Base-by-base conservation (phyloP, 2,797 vertebrate genomes). In the Cottoperca gobio region DNA sequence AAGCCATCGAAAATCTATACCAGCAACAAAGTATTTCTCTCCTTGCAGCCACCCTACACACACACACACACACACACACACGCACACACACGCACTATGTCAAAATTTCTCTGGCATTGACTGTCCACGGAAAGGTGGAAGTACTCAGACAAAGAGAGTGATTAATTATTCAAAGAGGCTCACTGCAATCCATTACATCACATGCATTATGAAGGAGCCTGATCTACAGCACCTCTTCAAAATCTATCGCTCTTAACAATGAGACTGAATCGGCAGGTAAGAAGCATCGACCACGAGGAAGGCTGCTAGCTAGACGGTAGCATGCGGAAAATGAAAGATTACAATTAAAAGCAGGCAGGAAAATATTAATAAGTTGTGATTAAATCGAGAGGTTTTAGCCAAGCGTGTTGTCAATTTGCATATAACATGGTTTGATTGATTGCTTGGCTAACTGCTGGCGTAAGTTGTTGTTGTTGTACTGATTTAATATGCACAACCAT, bases 201-300 rank as follows among this genome's bases (percentile, higher is more conserved):
- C 94, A 95, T 95, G 90, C 91, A 95, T 95, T 95, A 95, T 95
- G 89, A 88, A 95, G 84, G 78, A 95, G 92, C 60, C 75, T 74
- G 88, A 90, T 91, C 86, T 87, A 79, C 81, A 83, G 79, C 81
- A 42, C 62, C 62, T 87, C 86, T 83, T 91, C 76, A 77, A 82
- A 86, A 87, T 90, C 89, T 83, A 82, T 91, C 52, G n/a, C 62
- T 85, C 78, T 70, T 76, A 88, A 90, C 82, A 82, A 86, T 46
- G 72, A 78, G 37, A 46, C 72, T 48, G 59, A 80, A 77, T 60
- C 19, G 43, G 77, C 84, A 83, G 71, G 71, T 70, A 60, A 61
- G 83, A 73, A 23, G 28, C 33, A 64, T 24, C 23, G 21, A 57
- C 45, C 60, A 17, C 70, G 49, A 63, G 35, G 67, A 64, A 14